A percentile compares a stretch with the other conserved stretches of the same genome.
phyloP scores from a whole-genome alignment of 2,888 invertebrate genomes.

The Fragum fragum region DNA sequence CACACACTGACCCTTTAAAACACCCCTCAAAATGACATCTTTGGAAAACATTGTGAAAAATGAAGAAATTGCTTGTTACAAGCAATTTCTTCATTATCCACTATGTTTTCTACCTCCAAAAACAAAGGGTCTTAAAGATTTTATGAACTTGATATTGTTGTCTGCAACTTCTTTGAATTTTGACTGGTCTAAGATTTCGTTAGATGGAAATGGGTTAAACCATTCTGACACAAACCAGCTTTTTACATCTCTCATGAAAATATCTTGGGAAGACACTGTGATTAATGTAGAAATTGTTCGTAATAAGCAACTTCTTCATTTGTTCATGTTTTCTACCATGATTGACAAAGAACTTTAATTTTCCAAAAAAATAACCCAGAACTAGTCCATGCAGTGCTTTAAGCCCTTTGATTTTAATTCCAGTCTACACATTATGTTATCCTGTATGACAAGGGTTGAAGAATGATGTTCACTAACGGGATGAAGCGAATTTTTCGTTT shows the following conservation, averaged over 20 bases:
- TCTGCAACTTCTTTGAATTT: not conserved
- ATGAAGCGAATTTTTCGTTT: too few relatives aligned
- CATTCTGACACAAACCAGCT: not conserved
- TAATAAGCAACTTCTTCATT: conserved; percentile 1
- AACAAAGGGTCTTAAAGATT: not conserved
- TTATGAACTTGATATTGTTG: not conserved
- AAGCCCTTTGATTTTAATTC: not conserved
- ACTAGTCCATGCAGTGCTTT: too few relatives aligned
- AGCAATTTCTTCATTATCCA: not conserved
- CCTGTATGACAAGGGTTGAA: not conserved
- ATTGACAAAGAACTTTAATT: too few relatives aligned
- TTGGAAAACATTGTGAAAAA: too few relatives aligned
- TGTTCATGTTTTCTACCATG: not conserved
- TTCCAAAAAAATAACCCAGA: too few relatives aligned
- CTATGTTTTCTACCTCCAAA: too few relatives aligned
- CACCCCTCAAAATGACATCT: too few relatives aligned
- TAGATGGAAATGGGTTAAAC: not conserved
- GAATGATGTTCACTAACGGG: not conserved
- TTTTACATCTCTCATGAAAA: not conserved
- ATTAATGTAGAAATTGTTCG: not conserved
- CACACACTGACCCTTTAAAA: too few relatives aligned
- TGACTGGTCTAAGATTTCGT: not conserved
- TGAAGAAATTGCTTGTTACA: not conserved
- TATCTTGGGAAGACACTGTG: not conserved
- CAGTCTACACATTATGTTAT: not conserved